Evolutionary conservation across 2,888 invertebrate species (phyloP).

Genomic region (Eupelmus urozonus): DNA sequence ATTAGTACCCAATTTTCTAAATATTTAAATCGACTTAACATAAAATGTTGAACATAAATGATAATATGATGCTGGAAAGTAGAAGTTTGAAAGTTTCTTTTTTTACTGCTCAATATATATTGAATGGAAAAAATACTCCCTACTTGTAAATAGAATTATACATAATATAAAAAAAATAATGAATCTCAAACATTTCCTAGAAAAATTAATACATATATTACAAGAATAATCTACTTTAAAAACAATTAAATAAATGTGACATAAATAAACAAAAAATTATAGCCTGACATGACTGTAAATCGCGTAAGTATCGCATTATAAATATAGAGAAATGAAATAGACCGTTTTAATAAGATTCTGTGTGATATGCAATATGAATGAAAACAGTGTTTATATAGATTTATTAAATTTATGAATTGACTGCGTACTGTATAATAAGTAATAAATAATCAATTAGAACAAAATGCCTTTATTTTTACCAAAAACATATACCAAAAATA

Average conservation of each 20-base stretch:
- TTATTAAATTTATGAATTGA: conserved; percentile 23
- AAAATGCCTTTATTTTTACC: neutral
- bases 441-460: conserved; percentile 25
- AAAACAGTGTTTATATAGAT: conserved; percentile 4
- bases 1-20: neutral
- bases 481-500: neutral
- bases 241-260: neutral
- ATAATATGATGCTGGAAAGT: neutral
- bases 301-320: too few species aligned
- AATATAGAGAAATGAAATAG: neutral
- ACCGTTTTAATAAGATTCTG: conserved; percentile 22
- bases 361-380: conserved; percentile 33
- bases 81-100: neutral
- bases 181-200: conserved; percentile 4
- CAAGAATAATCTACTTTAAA: neutral
- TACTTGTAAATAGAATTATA: conserved; percentile 10
- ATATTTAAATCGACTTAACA: neutral
- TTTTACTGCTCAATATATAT: neutral
- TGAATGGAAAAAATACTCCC: neutral
- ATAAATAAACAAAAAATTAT: conserved; percentile 14
- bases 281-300: neutral
- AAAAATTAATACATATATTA: neutral
- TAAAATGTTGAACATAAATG: neutral
- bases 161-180: conserved; percentile 1
- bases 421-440: conserved; percentile 26